phyloP scores from a whole-genome alignment of 2,888 invertebrate genomes.

The Ophion obscuratus region DNA sequence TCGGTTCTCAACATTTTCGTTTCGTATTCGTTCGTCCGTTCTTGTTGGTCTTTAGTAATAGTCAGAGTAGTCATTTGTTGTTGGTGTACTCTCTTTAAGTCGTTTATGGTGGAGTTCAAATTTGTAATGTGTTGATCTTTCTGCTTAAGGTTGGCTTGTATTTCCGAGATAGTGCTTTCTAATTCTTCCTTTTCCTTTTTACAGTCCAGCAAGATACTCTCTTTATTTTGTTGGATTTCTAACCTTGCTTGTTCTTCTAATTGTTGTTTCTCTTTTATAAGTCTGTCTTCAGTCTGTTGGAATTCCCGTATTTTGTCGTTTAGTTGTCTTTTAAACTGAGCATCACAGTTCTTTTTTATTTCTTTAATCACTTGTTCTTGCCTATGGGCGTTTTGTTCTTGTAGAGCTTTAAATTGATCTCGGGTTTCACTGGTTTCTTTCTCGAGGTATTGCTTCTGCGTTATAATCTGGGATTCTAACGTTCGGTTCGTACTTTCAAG shows the following conservation, averaged over 20 bases:
- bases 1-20: slow-evolving; percentile 2
- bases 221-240: slow-evolving; percentile 37
- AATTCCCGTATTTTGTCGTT: slow-evolving; percentile 38
- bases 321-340: slow-evolving; percentile 37
- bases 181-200: slow-evolving; percentile 6
- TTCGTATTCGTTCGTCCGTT: slow-evolving; percentile 7
- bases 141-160: slow-evolving; percentile 18
- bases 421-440: slow-evolving; percentile 44
- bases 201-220: not conserved
- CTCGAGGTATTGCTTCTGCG: slow-evolving; percentile 26
- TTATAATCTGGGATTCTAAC: slow-evolving; percentile 42
- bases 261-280: slow-evolving; percentile 11
- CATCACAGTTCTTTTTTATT: slow-evolving; percentile 41
- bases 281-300: slow-evolving; percentile 38
- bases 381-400: slow-evolving; percentile 36
- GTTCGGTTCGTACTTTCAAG: slow-evolving; percentile 42
- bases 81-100: slow-evolving; percentile 20
- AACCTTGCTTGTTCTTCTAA: slow-evolving; percentile 17
- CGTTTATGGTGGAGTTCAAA: not conserved
- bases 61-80: slow-evolving; percentile 25
- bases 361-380: slow-evolving; percentile 37
- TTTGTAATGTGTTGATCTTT: slow-evolving; percentile 34
- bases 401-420: slow-evolving; percentile 43
- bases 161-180: not conserved
- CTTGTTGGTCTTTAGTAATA: slow-evolving; percentile 1